Conservation (phyloP, 2,113 vertebrate species). For the Piprites chloris region DNA sequence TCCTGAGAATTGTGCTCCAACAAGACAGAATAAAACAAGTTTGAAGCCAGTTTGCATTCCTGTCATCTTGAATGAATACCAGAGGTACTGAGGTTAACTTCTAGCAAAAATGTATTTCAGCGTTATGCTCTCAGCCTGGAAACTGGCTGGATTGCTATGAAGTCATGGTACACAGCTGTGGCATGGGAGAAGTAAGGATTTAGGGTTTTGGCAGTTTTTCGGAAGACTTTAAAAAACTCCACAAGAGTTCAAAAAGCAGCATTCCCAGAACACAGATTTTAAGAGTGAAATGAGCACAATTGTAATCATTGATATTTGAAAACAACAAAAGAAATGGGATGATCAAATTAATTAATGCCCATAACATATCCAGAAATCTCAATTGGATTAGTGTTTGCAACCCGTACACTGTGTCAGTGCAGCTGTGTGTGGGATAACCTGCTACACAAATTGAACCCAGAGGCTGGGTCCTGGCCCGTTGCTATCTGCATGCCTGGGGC, state of each 20-base stretch:
- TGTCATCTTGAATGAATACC: not conserved
- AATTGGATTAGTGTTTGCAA: not conserved
- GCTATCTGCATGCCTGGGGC: not conserved
- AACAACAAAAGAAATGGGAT: not conserved
- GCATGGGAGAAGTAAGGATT: conserved; percentile 20
- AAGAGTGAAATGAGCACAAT: not conserved
- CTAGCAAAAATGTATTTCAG: not conserved
- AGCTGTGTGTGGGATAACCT: not conserved
- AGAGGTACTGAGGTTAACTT: not conserved
- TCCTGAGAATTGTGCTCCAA: not conserved
- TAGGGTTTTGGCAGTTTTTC: conserved; percentile 36
- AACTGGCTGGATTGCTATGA: conserved; percentile 9
- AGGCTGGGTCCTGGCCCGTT: not conserved
- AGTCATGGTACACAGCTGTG: not conserved
- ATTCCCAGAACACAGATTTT: not conserved
- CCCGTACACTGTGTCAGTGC: not conserved
- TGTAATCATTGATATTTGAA: not conserved
- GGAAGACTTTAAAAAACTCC: not conserved
- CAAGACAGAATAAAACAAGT: not conserved
- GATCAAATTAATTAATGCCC: not conserved
- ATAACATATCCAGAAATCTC: not conserved
- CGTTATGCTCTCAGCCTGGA: not conserved
- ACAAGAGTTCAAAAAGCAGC: not conserved
- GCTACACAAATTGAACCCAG: not conserved
- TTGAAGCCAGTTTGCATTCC: not conserved